Conservation (phyloP, 2,113 vertebrate genomes). For the Tautogolabrus adspersus region DNA sequence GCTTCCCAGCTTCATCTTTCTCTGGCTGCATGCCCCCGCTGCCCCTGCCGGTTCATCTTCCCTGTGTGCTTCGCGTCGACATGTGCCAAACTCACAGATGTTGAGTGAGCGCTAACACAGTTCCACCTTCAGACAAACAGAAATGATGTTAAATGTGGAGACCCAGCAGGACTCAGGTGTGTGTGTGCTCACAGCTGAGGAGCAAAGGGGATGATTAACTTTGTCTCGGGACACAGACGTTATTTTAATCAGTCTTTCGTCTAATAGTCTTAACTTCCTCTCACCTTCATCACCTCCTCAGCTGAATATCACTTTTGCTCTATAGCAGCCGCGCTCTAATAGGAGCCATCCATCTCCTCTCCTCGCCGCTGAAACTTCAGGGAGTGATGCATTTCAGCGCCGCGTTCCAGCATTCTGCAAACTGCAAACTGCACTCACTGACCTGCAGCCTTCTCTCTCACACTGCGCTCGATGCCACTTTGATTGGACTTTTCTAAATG, state of each 20-base stretch:
- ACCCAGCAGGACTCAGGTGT: too few species aligned
- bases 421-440: constrained; percentile 7
- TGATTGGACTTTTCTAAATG: background rate
- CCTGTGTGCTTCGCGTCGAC: background rate
- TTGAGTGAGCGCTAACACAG: background rate
- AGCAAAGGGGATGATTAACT: constrained; percentile 37
- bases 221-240: constrained; percentile 32
- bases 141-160: background rate
- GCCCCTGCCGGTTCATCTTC: background rate
- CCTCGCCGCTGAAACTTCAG: background rate
- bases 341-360: constrained; percentile 38
- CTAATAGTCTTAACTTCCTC: constrained; percentile 48
- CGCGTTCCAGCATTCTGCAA: constrained; percentile 5
- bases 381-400: constrained; percentile 20
- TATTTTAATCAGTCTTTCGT: constrained; percentile 36
- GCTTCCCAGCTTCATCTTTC: too few species aligned
- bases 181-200: background rate
- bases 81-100: background rate
- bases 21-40: too few species aligned
- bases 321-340: constrained; percentile 21
- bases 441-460: background rate
- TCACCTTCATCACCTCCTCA: constrained; percentile 49
- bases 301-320: constrained; percentile 33
- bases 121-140: background rate
- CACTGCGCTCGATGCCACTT: background rate